Percentiles rank a stretch among this genome's conserved stretches.
Evolutionary conservation across 1,140 invertebrate genomes (phyloP).

Genomic region (Drosophila lini): DNA sequence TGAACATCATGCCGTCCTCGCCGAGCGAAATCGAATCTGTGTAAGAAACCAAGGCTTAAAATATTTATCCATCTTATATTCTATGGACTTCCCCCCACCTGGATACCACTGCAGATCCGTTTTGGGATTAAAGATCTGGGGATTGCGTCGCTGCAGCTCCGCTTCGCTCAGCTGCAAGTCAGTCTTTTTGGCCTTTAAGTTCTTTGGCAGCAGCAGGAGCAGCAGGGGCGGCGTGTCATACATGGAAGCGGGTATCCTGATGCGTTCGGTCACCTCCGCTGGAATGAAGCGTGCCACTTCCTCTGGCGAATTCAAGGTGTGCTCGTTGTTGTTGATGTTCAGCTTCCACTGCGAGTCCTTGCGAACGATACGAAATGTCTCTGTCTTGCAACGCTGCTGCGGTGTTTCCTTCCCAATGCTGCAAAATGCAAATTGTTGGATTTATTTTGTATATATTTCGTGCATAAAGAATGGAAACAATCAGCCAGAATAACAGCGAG

Average conservation of each 20-base stretch:
- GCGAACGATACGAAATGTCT: slow-evolving; percentile 88
- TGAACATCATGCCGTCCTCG: slow-evolving; percentile 87
- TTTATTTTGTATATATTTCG: neutral
- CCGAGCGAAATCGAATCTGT: slow-evolving; percentile 87
- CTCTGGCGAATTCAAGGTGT: slow-evolving; percentile 52
- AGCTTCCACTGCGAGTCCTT: slow-evolving; percentile 66
- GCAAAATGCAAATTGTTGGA: neutral
- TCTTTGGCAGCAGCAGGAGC: slow-evolving; percentile 87
- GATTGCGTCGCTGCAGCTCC: slow-evolving; percentile 67
- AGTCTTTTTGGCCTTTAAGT: slow-evolving; percentile 82
- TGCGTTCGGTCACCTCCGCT: slow-evolving; percentile 54
- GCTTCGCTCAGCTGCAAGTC: slow-evolving; percentile 69
- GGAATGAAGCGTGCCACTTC: slow-evolving; percentile 71
- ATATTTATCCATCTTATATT: too few species aligned
- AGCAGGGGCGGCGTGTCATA: slow-evolving; percentile 91
- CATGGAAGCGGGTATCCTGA: slow-evolving; percentile 92
- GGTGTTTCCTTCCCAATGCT: slow-evolving; percentile 48
- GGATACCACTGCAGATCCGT: slow-evolving; percentile 88
- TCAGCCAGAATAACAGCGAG: neutral
- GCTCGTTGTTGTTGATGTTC: slow-evolving; percentile 39
- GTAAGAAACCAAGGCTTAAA: neutral
- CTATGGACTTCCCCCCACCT: slow-evolving; percentile 73
- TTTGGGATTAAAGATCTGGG: slow-evolving; percentile 83
- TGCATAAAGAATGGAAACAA: neutral
- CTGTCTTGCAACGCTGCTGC: slow-evolving; percentile 86